Conservation (phyloP, 2,888 invertebrate species). For the Byasa hedistus region DNA sequence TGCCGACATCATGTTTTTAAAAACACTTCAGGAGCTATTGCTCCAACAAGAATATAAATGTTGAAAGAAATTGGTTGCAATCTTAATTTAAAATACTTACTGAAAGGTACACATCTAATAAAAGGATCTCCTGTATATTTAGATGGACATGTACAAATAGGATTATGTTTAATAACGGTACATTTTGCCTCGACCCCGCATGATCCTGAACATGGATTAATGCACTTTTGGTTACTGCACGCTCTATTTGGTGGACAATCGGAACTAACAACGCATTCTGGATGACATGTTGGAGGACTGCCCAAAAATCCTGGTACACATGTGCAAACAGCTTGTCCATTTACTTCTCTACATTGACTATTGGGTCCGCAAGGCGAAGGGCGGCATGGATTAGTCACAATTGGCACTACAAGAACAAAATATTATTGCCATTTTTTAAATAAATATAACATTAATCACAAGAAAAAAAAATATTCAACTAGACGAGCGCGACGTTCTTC, state of each 20-base stretch:
- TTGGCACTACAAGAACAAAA: slow-evolving; percentile 51
- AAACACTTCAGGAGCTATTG: no score
- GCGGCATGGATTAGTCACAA: slow-evolving; percentile 81
- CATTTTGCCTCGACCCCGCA: slow-evolving; percentile 87
- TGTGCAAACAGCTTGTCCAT: slow-evolving; percentile 86
- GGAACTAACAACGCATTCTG: slow-evolving; percentile 88
- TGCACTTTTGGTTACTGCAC: slow-evolving; percentile 87
- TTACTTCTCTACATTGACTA: slow-evolving; percentile 83
- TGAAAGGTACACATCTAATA: slow-evolving; percentile 80
- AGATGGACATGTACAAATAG: slow-evolving; percentile 85
- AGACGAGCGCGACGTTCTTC: no score
- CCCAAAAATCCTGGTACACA: slow-evolving; percentile 85
- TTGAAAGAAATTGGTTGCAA: slow-evolving; percentile 10
- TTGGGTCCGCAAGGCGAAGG: slow-evolving; percentile 89
- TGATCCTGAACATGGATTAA: slow-evolving; percentile 86
- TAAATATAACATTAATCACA: background rate
- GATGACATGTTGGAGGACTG: slow-evolving; percentile 86
- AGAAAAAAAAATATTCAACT: no score
- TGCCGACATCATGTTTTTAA: no score
- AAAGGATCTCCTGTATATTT: slow-evolving; percentile 88
- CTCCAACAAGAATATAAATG: background rate
- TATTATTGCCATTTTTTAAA: background rate
- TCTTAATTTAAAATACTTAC: slow-evolving; percentile 49
- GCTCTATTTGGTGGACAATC: slow-evolving; percentile 86
- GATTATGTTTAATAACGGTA: slow-evolving; percentile 87